Base-by-base conservation (phyloP, 2,113 vertebrate species). In the Sterrhoptilus dennistouni region DNA sequence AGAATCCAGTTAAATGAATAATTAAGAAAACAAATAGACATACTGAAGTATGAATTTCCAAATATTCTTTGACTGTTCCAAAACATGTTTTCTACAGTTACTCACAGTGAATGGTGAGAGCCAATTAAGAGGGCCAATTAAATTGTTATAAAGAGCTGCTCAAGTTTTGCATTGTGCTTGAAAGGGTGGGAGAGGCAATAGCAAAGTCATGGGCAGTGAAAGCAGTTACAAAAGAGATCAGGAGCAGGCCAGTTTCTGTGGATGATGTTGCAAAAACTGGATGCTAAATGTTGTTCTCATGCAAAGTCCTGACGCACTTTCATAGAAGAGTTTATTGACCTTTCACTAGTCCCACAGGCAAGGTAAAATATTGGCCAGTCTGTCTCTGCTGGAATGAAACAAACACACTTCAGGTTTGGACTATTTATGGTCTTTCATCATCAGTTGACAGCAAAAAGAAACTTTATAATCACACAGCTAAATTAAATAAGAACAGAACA, bases 401-500 rank as follows among this genome's bases (percentile, higher is more conserved):
- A 84, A 93, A 65, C 49, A 66, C 9, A 35, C 20, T 85, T 42
- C 78, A 87, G 29, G 15, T 94, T 45, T 72, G 42, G 71, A 63
- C 50, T 65, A 66, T 94, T 95, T 96, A 83, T 80, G 66, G 53
- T 77, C 70, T 91, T 96, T 53, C 33, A 77, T 87, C 87, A 82
- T 54, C 33, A 79, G 53, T 72, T 14, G 29, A 49, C 9, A 71
- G 81, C 29, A 83, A 85, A 95, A 82, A 80, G 53, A 61, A 91
- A 70, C 24, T 93, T 87, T 74, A 64, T 81, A 93, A 91, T 87
- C 78, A 87, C 40, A 54, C 23, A 77, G 24, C 21, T 94, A 88
- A 91, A 93, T 94, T 95, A 95, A 83, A 88, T 88, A 90, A 91
- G 78, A 96, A 63, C 49, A 84, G 15, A 94, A 69, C 21, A 35